Evolutionary conservation across 2,113 vertebrate genomes (phyloP).

Genomic region (Phocoena phocoena): DNA sequence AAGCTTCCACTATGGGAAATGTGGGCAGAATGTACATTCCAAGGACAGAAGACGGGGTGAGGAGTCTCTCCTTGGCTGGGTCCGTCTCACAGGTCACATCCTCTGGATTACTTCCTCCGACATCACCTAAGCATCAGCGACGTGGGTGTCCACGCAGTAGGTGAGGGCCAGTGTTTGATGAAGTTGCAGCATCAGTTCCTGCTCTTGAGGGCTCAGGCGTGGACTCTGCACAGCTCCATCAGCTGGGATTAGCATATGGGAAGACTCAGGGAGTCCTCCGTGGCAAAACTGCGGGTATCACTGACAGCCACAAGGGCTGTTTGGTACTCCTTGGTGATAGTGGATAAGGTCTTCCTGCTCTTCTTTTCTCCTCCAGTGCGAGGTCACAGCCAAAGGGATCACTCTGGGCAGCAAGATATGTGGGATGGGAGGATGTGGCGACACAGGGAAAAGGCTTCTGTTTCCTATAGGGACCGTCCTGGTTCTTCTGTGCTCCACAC

Average conservation of each 20-base stretch:
- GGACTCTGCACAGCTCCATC: not conserved
- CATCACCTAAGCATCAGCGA: not conserved
- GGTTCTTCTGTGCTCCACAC: not conserved
- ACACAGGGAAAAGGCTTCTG: not conserved
- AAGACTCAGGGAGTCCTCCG: not conserved
- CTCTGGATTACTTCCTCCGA: not conserved
- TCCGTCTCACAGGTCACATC: not conserved
- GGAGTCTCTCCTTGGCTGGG: not conserved
- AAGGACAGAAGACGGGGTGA: not conserved
- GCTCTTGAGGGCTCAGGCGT: accelerated
- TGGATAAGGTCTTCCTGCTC: not conserved
- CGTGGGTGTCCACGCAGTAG: accelerated
- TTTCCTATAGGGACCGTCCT: not conserved
- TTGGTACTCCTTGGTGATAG: not conserved
- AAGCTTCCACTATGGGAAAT: not conserved
- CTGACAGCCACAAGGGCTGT: not conserved
- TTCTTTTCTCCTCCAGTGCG: not conserved
- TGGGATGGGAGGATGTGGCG: no score
- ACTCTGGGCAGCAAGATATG: not conserved
- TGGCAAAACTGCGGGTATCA: no score
- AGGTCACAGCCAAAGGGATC: not conserved
- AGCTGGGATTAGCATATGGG: not conserved
- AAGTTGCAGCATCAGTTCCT: not conserved
- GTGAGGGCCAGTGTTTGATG: not conserved
- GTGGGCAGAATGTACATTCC: not conserved